Percentiles rank a stretch among this genome's conserved stretches.
These are phyloP conservation scores for Drosophila antonietae DNA, from an alignment of 2,888 invertebrate genomes.

Conservation along the genomic window DNA sequence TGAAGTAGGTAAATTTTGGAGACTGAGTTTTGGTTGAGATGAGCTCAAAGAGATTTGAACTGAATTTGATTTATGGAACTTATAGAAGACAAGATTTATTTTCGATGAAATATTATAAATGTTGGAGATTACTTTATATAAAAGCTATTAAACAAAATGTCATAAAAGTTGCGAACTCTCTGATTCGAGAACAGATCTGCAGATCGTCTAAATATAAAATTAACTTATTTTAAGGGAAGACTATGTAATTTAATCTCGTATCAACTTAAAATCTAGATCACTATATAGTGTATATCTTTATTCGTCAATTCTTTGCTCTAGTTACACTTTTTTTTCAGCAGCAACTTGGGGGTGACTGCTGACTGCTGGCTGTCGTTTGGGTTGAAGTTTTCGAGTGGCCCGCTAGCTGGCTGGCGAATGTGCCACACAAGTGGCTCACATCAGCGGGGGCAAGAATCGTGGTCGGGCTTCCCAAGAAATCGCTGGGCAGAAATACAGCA, in stretches of 20 bases:
- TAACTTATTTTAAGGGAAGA: not conserved
- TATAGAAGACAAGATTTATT: not conserved
- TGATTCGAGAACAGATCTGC: no score
- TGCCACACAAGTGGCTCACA: constrained; percentile 83
- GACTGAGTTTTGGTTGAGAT: not conserved
- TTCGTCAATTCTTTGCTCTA: not conserved
- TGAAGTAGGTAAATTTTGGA: no score
- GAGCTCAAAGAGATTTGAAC: not conserved
- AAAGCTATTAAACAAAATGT: no score
- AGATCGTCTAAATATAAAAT: no score
- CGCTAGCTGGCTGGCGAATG: constrained; percentile 70
- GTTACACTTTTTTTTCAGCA: not conserved
- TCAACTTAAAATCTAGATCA: not conserved
- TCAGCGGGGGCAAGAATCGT: constrained; percentile 74
- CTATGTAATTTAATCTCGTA: not conserved
- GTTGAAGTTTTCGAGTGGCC: constrained; percentile 55
- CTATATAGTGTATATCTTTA: constrained; percentile 3
- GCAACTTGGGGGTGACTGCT: constrained; percentile 64
- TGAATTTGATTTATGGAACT: not conserved
- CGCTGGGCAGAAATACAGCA: constrained; percentile 4
- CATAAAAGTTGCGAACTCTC: no score
- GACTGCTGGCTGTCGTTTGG: constrained; percentile 28
- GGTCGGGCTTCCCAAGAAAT: constrained; percentile 64
- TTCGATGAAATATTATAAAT: no score
- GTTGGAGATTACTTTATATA: no score